Evolutionary conservation across 1,140 invertebrate genomes (phyloP), one percentile per base, ranked within the genome.

Genomic region (Bombus sibiricus): DNA sequence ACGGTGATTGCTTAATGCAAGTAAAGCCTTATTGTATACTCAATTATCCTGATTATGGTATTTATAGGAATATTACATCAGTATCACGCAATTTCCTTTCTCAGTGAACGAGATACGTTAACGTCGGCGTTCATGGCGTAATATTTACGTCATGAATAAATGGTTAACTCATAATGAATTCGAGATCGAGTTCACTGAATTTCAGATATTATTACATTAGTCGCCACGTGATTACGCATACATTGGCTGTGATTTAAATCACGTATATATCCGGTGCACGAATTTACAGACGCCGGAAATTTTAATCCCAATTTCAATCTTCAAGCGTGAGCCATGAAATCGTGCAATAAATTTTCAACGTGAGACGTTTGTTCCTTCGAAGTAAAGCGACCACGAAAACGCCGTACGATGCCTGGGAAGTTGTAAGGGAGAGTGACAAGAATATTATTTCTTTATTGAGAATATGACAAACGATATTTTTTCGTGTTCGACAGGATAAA

Each of bases 241-340:
- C 57, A 66, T 75, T 43, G n/a, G 41, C 32, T 41, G 6, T n/a
- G 22, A 71, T 39, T 81, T 74, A 81, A 81, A 74, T 81, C 80
- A 22, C 15, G 6, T 72, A 5, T 47, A 72, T 81, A 71, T 72
- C 47, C 37, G 53, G 37, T 4, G 47, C 32, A 12, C 8, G 22
- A 53, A 74, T 53, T 81, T 74, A 41, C 69, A 41, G 39, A 32
- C 39, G 10, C 53, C 25, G 80, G 71, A 83, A 76, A 83, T 66
- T 83, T 59, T 83, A 83, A 76, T 76, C 57, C 72, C 13, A 83
- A 83, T 66, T 83, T 76, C 81, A 76, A 83, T 83, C 59, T 83
- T 66, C 4, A 13, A 41, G 37, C 80, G 13, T 12, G 32, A 59
- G n/a, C 41, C 39, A 39, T 37, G 72, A 75, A 53, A 75, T 75